These are phyloP conservation scores for Microplitis manilae DNA, from an alignment of 2,888 invertebrate species.

Conservation along the genomic window DNA sequence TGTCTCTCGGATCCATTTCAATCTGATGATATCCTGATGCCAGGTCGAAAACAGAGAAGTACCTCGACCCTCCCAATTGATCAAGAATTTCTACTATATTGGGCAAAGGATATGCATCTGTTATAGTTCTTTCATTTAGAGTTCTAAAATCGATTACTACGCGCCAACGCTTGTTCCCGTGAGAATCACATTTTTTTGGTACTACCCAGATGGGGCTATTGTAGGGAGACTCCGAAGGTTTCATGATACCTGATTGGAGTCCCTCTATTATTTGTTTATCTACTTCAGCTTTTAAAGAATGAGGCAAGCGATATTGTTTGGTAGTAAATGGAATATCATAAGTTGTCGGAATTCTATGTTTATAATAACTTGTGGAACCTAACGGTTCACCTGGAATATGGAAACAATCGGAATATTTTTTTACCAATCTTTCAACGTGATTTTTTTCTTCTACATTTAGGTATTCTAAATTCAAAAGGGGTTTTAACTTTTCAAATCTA, in stretches of 20 bases:
- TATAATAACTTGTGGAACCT: not conserved
- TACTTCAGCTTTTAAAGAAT: slow-evolving; percentile 17
- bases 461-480: not conserved
- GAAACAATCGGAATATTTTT: slow-evolving; percentile 26
- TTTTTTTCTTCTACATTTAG: not conserved
- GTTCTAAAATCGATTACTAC: slow-evolving; percentile 57
- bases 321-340: not conserved
- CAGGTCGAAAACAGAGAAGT: slow-evolving; percentile 42
- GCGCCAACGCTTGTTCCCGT: slow-evolving; percentile 48
- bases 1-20: slow-evolving; percentile 16
- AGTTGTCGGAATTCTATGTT: not conserved
- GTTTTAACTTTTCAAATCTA: not conserved
- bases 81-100: slow-evolving; percentile 57
- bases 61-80: slow-evolving; percentile 51
- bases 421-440: slow-evolving; percentile 12
- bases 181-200: slow-evolving; percentile 57
- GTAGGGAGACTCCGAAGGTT: slow-evolving; percentile 57
- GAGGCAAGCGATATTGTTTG: not conserved
- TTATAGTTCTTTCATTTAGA: slow-evolving; percentile 57
- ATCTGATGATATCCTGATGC: slow-evolving; percentile 39
- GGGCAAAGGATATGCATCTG: slow-evolving; percentile 57
- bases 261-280: slow-evolving; percentile 33
- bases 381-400: slow-evolving; percentile 22
- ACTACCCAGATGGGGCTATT: slow-evolving; percentile 61
- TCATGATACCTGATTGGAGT: slow-evolving; percentile 45